Conservation (phyloP, 2,113 vertebrate species). For the Ciconia maguari region DNA sequence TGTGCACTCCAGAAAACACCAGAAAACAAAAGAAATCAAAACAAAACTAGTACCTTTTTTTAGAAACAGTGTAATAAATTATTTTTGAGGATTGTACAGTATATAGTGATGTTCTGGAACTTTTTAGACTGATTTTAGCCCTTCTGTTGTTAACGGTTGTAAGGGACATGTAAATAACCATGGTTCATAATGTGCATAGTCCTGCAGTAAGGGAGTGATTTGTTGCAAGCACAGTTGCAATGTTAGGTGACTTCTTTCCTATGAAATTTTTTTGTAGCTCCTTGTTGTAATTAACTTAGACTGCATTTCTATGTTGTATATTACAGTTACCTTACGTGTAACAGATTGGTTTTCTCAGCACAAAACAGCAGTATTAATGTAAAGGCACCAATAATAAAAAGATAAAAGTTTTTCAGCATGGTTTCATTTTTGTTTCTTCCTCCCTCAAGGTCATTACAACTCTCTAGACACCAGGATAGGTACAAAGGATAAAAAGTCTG, state of each 20-base stretch:
- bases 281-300: slow-evolving; percentile 92
- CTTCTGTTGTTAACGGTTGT: slow-evolving; percentile 85
- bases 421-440: slow-evolving; percentile 54
- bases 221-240: slow-evolving; percentile 83
- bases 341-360: slow-evolving; percentile 92
- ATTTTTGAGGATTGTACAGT: slow-evolving; percentile 99
- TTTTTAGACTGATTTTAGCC: slow-evolving; percentile 92
- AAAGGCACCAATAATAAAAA: slow-evolving; percentile 77
- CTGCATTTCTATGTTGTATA: slow-evolving; percentile 95
- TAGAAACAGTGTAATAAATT: slow-evolving; percentile 96
- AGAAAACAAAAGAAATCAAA: slow-evolving; percentile 57
- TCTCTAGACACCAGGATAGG: not conserved
- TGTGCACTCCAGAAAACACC: slow-evolving; percentile 66
- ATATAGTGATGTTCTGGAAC: slow-evolving; percentile 91
- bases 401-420: slow-evolving; percentile 75
- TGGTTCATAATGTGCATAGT: slow-evolving; percentile 76
- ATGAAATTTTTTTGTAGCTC: slow-evolving; percentile 89
- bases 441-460: not conserved
- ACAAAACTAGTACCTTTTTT: slow-evolving; percentile 82
- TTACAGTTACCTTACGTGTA: slow-evolving; percentile 89
- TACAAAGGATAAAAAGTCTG: not conserved
- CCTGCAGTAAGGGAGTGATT: slow-evolving; percentile 74
- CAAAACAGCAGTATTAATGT: slow-evolving; percentile 86
- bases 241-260: slow-evolving; percentile 85
- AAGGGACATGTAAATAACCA: slow-evolving; percentile 87